Evolutionary conservation across 2,113 vertebrate genomes (phyloP).

Genomic region (Aleadryas rufinucha): DNA sequence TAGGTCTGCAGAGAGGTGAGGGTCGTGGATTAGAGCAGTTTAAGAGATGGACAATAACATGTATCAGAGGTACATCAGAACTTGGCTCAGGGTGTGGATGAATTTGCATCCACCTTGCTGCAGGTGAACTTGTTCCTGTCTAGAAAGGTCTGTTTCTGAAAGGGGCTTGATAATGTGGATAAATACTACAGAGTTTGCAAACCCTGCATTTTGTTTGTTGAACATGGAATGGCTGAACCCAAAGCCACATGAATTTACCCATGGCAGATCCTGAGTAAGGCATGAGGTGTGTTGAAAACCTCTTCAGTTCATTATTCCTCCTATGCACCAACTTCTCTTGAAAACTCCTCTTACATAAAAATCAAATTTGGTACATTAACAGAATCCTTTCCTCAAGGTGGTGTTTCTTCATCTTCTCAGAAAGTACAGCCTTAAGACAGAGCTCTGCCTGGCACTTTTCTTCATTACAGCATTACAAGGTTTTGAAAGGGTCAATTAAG

Average conservation of each 20-base stretch:
- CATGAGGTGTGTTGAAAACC: neutral
- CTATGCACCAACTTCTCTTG: neutral
- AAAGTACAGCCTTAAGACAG: neutral
- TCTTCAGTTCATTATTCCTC: neutral
- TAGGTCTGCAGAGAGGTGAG: neutral
- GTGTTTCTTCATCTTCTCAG: constrained; percentile 35
- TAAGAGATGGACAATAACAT: neutral
- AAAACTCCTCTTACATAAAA: neutral
- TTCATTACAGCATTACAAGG: neutral
- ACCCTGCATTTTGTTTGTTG: neutral
- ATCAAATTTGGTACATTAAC: neutral
- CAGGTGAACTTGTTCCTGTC: neutral
- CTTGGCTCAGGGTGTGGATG: neutral
- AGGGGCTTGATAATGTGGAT: neutral
- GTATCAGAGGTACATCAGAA: neutral
- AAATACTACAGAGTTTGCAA: neutral
- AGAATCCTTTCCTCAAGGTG: neutral
- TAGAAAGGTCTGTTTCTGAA: neutral
- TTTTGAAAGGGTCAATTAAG: constrained; percentile 11
- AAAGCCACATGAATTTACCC: neutral
- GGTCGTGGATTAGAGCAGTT: neutral
- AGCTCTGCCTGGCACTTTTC: neutral
- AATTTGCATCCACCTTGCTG: neutral
- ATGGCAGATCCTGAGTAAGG: neutral
- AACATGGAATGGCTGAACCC: neutral